These are phyloP conservation scores for Calliopsis andreniformis DNA, from an alignment of 1,140 invertebrate species.

Conservation along the genomic window DNA sequence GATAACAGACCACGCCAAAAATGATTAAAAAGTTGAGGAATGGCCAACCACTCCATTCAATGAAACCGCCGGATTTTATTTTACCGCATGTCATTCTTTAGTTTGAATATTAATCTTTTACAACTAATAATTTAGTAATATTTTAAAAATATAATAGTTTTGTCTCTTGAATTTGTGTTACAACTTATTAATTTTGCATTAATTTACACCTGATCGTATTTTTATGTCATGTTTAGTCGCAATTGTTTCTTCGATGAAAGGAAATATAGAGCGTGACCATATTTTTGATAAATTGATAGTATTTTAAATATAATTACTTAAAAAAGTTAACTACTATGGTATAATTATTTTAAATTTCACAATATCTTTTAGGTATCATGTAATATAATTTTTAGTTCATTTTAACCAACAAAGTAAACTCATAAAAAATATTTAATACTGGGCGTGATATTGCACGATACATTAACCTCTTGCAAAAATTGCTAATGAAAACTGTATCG, in stretches of 20 bases:
- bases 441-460: too few species aligned
- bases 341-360: too few species aligned
- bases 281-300: not conserved
- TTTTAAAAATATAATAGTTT: conserved; percentile 14
- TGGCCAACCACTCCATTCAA: conserved; percentile 64
- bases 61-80: conserved; percentile 2
- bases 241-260: conserved; percentile 2
- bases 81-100: conserved; percentile 35
- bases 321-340: too few species aligned
- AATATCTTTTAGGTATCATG: too few species aligned
- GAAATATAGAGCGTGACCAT: not conserved
- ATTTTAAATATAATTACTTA: too few species aligned
- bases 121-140: not conserved
- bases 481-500: not conserved
- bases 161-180: not conserved
- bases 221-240: not conserved
- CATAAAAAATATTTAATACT: too few species aligned
- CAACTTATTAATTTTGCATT: not conserved
- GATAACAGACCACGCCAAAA: conserved; percentile 47
- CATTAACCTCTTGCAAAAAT: not conserved
- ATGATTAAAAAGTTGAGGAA: conserved; percentile 64
- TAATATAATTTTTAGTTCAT: too few species aligned
- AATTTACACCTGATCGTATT: not conserved
- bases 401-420: too few species aligned
- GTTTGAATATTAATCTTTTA: too few species aligned